Evolutionary conservation across 2,113 vertebrate genomes (phyloP).

Genomic region (Aegypius monachus): DNA sequence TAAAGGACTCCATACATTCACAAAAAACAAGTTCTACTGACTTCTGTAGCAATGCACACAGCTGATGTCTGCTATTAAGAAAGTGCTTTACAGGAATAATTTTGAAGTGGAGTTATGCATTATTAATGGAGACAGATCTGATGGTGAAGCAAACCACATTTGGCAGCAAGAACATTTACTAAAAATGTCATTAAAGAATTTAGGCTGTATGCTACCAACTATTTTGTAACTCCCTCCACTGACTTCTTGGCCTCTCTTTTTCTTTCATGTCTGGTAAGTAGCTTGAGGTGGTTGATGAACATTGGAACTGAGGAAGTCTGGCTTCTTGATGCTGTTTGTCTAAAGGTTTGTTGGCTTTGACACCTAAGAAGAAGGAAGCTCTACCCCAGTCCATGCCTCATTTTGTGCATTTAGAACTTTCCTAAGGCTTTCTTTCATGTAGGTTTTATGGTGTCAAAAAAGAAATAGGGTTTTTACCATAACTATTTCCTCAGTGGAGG

Average conservation of each 20-base stretch:
- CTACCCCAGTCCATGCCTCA: background rate
- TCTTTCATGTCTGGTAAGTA: constrained; percentile 43
- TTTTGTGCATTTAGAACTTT: background rate
- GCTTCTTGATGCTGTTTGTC: background rate
- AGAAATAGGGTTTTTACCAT: background rate
- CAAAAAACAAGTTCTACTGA: background rate
- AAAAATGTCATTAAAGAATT: constrained; percentile 49
- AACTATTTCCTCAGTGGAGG: background rate
- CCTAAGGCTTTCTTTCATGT: background rate
- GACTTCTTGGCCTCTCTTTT: constrained; percentile 35
- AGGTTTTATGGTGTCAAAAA: background rate
- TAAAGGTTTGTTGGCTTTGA: constrained; percentile 31
- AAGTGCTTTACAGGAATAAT: constrained; percentile 5
- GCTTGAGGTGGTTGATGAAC: constrained; percentile 31
- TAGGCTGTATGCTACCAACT: constrained; percentile 8
- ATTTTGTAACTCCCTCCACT: constrained; percentile 33
- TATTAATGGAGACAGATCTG: constrained; percentile 48
- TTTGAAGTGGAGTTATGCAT: background rate
- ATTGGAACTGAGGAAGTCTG: constrained; percentile 27
- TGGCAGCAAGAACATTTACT: constrained; percentile 46
- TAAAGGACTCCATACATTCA: background rate
- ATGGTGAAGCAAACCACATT: constrained; percentile 42
- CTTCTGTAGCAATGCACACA: background rate
- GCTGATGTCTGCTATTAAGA: background rate
- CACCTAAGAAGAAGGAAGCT: background rate